Percentiles rank a stretch among this genome's conserved stretches.
phyloP scores from a whole-genome alignment of 2,888 invertebrate genomes.

The Mantis religiosa region DNA sequence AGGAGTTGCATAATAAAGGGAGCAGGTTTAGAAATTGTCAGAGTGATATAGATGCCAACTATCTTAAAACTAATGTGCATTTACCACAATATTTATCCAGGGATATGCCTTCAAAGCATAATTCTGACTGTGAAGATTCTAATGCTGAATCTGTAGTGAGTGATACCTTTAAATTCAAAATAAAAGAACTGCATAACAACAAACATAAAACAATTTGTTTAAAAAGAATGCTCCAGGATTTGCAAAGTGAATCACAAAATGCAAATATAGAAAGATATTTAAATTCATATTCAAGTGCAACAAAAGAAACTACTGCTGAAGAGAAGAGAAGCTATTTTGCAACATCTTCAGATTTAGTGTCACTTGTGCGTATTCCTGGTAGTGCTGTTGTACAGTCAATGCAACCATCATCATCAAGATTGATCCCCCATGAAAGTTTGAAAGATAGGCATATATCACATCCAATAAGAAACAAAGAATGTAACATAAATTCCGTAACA shows the following conservation, averaged over 20 bases:
- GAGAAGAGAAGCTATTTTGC: not conserved
- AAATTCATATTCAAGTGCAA: not conserved
- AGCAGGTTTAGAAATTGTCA: not conserved
- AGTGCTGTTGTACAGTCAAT: not conserved
- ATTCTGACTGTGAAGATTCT: not conserved
- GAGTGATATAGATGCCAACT: not conserved
- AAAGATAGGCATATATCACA: not conserved
- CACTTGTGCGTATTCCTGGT: not conserved
- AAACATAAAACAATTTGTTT: not conserved
- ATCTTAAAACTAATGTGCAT: not conserved
- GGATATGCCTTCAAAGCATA: not conserved
- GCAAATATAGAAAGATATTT: not conserved
- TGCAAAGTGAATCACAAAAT: not conserved
- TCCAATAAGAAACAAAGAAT: not conserved
- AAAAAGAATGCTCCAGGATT: not conserved
- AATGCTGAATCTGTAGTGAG: not conserved
- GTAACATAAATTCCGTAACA: not conserved
- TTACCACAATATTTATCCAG: not conserved
- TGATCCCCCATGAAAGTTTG: not conserved
- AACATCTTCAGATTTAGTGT: not conserved
- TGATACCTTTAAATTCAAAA: not conserved
- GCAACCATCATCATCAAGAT: not conserved
- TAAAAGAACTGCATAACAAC: not conserved
- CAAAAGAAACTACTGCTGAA: not conserved
- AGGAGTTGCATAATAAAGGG: not conserved